Evolutionary conservation across 2,797 vertebrate genomes (phyloP), one percentile per base, ranked within the genome.

Genomic region (Scleropages formosus): DNA sequence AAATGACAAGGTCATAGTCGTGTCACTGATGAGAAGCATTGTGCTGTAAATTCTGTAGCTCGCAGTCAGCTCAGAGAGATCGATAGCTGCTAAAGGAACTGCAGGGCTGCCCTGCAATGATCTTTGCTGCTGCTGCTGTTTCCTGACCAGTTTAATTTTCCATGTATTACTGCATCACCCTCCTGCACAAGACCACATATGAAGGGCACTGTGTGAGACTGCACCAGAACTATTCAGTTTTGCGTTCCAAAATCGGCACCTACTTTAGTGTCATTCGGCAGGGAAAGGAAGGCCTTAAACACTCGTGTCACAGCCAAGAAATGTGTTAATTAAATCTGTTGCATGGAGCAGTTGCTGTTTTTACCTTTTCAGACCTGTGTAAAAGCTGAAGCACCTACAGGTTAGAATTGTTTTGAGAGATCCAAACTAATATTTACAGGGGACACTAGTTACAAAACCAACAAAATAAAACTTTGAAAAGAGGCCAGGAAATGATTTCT

Each of bases 111-210:
- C 31, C 12, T 67, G 65, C 10, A 6, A 2, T 39, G 31, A 65
- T 47, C 65, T 24, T 47, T 44, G 64, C 39, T 39, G 27, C 46
- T 49, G 22, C 66, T 39, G 31, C 44, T 49, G 10, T 13, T 24
- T 69, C 66, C 66, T 47, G 13, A 46, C 47, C 20, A 22, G 51
- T n/a, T 47, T 69, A 49, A 51, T 69, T 49, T 69, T 24, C 66
- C 66, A 69, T 69, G 44, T 69, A 51, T 69, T 44, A 13, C 66
- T 53, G 66, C 66, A n/a, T 69, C 66, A 69, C 69, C 66, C 49
- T 69, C 22, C 44, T 24, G 20, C 44, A 20, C 46, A 49, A 69
- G 20, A 49, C 24, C 49, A 24, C 27, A 64, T 39, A 62, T 27
- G 24, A 69, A 69, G 44, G 47, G 24, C 47, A 26, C 44, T 68